Evolutionary conservation across 2,797 vertebrate genomes (phyloP).

Genomic region (Podarcis siculus): DNA sequence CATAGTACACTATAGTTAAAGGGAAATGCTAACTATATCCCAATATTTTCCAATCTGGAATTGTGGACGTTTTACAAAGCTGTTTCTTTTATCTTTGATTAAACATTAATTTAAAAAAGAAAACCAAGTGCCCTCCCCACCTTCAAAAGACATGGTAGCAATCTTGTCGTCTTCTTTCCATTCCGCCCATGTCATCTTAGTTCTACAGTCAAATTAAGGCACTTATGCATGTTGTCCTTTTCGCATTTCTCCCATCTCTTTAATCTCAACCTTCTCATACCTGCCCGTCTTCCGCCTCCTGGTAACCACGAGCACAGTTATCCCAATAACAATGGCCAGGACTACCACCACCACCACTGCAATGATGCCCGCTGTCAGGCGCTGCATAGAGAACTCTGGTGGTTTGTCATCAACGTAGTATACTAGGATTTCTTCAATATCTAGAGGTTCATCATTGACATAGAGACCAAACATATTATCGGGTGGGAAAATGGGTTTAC

Average conservation of each 20-base stretch:
- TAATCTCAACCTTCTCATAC: slow-evolving; percentile 72
- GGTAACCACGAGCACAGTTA: slow-evolving; percentile 79
- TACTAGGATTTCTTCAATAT: slow-evolving; percentile 81
- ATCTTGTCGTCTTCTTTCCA: background rate
- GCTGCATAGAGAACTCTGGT: slow-evolving; percentile 85
- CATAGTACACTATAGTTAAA: background rate
- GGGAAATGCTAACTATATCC: background rate
- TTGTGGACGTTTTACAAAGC: background rate
- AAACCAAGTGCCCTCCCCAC: background rate
- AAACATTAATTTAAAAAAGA: background rate
- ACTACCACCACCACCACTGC: slow-evolving; percentile 85
- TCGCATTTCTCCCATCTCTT: slow-evolving; percentile 83
- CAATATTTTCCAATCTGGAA: background rate
- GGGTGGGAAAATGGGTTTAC: slow-evolving; percentile 74
- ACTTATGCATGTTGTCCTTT: slow-evolving; percentile 52
- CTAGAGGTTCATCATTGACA: slow-evolving; percentile 65
- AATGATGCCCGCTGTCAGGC: slow-evolving; percentile 81
- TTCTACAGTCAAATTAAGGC: slow-evolving; percentile 27
- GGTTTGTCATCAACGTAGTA: slow-evolving; percentile 86
- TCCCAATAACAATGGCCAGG: slow-evolving; percentile 76
- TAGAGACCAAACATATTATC: slow-evolving; percentile 37
- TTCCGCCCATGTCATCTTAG: background rate
- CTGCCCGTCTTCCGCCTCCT: slow-evolving; percentile 60
- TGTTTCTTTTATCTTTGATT: background rate
- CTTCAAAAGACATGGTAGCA: background rate